Conservation (phyloP, 1,140 invertebrate species). For the Holotrichia oblita region DNA sequence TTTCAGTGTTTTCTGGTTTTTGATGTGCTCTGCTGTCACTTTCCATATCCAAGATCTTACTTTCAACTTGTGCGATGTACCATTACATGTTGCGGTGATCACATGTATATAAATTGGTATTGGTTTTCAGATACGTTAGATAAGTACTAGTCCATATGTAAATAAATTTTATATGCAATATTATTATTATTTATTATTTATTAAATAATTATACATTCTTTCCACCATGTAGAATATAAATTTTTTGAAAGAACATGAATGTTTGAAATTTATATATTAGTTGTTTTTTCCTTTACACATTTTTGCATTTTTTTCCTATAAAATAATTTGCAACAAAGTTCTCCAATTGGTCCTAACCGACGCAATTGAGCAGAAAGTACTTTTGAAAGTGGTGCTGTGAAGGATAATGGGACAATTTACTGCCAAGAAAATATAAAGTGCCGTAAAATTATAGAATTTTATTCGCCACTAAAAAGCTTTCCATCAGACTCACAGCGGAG, state of each 20-base stretch:
- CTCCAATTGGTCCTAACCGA: constrained; percentile 10
- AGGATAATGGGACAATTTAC: constrained; percentile 56
- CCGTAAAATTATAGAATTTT: constrained; percentile 59
- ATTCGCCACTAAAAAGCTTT: constrained; percentile 52
- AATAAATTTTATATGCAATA: too few species aligned
- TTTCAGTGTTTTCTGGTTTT: too few species aligned
- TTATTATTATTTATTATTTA: too few species aligned
- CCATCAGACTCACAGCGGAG: constrained; percentile 8
- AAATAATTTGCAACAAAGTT: background rate
- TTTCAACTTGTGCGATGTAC: too few species aligned
- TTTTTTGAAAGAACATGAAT: background rate
- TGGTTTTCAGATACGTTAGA: too few species aligned
- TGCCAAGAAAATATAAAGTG: constrained; percentile 56
- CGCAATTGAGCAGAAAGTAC: constrained; percentile 7
- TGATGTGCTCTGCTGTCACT: too few species aligned
- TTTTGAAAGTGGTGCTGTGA: background rate
- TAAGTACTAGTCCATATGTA: too few species aligned
- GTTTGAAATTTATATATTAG: background rate
- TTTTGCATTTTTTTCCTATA: background rate
- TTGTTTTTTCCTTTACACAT: background rate
- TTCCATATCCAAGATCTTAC: too few species aligned
- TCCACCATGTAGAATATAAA: too few species aligned
- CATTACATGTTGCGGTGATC: too few species aligned
- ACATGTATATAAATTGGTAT: too few species aligned
- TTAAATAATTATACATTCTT: too few species aligned